phyloP scores from a whole-genome alignment of 1,140 invertebrate genomes.

The Matsumurasca onukii region DNA sequence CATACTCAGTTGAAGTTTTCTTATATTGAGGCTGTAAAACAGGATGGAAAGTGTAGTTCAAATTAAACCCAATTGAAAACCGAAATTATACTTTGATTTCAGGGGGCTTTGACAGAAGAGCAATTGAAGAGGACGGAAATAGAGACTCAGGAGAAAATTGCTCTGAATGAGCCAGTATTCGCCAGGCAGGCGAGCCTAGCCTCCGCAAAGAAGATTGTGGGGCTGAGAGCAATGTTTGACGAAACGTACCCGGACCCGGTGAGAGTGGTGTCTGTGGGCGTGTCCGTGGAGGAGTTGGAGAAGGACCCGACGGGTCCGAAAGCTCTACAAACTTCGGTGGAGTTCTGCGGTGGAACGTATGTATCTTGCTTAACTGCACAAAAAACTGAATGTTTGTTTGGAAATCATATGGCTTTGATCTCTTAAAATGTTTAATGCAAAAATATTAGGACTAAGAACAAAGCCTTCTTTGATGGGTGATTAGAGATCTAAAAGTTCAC shows the following conservation, averaged over 20 bases:
- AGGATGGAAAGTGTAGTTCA: too few species aligned
- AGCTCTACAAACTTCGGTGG: conserved; percentile 89
- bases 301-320: conserved; percentile 76
- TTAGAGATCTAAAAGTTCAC: too few species aligned
- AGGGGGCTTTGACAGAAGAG: conserved; percentile 73
- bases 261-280: conserved; percentile 91
- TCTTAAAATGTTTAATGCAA: too few species aligned
- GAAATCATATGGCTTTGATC: too few species aligned
- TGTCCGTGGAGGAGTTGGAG: conserved; percentile 88
- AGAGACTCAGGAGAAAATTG: conserved; percentile 74
- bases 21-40: too few species aligned
- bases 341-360: conserved; percentile 98
- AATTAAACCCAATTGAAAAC: too few species aligned
- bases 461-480: too few species aligned
- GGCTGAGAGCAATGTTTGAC: conserved; percentile 97
- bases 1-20: too few species aligned
- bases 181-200: conserved; percentile 84
- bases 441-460: too few species aligned
- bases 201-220: conserved; percentile 89
- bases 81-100: too few species aligned
- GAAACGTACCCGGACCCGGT: conserved; percentile 99
- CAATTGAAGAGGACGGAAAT: conserved; percentile 89
- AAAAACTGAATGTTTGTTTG: too few species aligned
- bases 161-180: conserved; percentile 81
- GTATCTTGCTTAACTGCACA: too few species aligned